Evolutionary conservation across 2,113 vertebrate genomes (phyloP).

Genomic region (Entosphenus tridentatus): DNA sequence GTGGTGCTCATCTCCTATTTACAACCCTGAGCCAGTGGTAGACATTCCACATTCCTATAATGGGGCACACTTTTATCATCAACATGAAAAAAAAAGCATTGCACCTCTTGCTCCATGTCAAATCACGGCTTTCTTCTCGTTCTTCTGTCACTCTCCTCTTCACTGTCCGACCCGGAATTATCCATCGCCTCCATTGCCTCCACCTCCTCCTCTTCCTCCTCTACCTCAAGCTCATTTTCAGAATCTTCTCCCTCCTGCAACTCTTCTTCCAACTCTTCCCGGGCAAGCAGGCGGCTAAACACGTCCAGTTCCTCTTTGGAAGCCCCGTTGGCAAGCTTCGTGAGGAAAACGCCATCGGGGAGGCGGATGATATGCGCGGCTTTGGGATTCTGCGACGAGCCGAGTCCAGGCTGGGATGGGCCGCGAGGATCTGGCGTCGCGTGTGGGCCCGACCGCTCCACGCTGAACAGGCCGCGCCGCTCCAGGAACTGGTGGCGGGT

Average conservation of each 20-base stretch:
- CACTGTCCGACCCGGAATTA: too few species aligned
- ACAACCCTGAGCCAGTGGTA: too few species aligned
- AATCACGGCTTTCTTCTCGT: too few species aligned
- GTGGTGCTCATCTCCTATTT: too few species aligned
- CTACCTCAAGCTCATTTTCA: too few species aligned
- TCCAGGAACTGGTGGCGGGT: constrained; percentile 57
- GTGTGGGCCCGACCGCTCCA: constrained; percentile 11
- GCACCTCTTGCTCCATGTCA: too few species aligned
- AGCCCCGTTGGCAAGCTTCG: constrained; percentile 22
- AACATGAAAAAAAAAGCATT: too few species aligned
- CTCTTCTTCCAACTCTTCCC: constrained; percentile 19
- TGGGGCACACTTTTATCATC: too few species aligned
- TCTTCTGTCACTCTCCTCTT: too few species aligned
- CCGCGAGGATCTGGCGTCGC: constrained; percentile 59
- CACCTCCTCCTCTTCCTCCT: constrained; percentile 18
- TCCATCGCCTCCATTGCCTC: not conserved
- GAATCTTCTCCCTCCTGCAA: too few species aligned
- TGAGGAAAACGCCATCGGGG: constrained; percentile 30
- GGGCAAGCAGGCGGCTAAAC: constrained; percentile 44
- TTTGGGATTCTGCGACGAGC: constrained; percentile 27
- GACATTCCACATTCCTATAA: too few species aligned
- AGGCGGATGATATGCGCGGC: constrained; percentile 31
- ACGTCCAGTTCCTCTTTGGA: constrained; percentile 42
- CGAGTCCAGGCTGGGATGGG: constrained; percentile 23
- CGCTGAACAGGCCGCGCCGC: constrained; percentile 36